Base-by-base conservation (phyloP, 2,113 vertebrate species). In the Chaetodon trifascialis region DNA sequence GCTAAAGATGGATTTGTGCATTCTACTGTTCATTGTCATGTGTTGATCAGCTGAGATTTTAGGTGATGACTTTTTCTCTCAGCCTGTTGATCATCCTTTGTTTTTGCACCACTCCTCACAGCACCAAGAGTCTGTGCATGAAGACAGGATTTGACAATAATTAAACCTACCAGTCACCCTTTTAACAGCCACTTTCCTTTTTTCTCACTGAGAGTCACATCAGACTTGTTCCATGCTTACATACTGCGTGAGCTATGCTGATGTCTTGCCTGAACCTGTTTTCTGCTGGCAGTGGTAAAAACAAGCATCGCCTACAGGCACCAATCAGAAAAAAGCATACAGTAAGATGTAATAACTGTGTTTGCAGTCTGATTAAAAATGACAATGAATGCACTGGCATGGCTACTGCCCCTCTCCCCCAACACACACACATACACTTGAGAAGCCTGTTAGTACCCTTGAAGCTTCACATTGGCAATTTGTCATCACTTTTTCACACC, bases 241-340 rank as follows among this genome's bases (percentile, higher is more conserved):
- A 49, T 49, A 11, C 51, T 54, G 9, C 17, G 40, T 40, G 68
- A 91, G 76, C 81, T 84, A 79, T 84, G 63, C 76, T 30, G 34
- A 70, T 17, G 38, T 78, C 25, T 70, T 90, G 92, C 55, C 86
- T 36, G 14, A 75, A 90, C 92, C 67, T 90, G 90, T 73, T 87
- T 73, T 89, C 36, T 77, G 76, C 63, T 86, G 76, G 78, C 64
- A 68, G 17, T 46, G 51, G 69, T 62, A 59, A 71, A 81, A 84
- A 82, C 85, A 84, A 83, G 84, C 79, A 42, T 67, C 49, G 81
- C 89, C 91, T 54, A 36, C 17, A 82, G 89, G 86, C 85, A 76
- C 36, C 60, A 49, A 44, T 47, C 60, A 80, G 59, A 75, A 40
- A 76, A 73, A 12, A 58, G 54, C 17, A 34, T 34, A n/a, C n/a